Percentiles rank a stretch among this genome's conserved stretches.
These are phyloP conservation scores for Trichogramma evanescens DNA, from an alignment of 2,888 invertebrate species.

Conservation along the genomic window DNA sequence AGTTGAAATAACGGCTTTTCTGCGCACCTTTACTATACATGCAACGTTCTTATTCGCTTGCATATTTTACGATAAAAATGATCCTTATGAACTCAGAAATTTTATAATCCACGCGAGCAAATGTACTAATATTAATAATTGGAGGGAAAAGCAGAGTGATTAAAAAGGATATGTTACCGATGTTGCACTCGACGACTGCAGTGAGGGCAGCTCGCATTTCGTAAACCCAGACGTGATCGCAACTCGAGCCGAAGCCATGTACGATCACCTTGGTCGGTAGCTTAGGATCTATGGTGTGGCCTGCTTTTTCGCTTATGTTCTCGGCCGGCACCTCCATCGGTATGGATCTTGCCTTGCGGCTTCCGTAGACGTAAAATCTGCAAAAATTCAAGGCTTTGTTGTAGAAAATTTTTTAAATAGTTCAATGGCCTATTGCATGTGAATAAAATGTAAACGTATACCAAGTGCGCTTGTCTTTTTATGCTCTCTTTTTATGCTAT, in stretches of 20 bases:
- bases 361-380: conserved; percentile 44
- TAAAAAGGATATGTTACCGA: conserved; percentile 29
- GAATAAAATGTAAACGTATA: no score
- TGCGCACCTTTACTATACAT: no score
- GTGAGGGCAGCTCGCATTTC: conserved; percentile 87
- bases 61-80: neutral
- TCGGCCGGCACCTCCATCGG: conserved; percentile 45
- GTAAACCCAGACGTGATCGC: conserved; percentile 87
- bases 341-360: conserved; percentile 41
- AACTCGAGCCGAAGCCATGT: conserved; percentile 89
- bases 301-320: conserved; percentile 39
- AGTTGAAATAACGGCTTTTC: neutral
- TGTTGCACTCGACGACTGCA: conserved; percentile 57
- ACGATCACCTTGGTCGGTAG: conserved; percentile 72
- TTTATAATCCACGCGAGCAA: no score
- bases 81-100: no score
- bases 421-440: neutral
- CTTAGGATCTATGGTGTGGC: conserved; percentile 43
- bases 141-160: no score
- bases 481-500: no score
- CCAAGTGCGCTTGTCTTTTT: no score
- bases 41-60: neutral
- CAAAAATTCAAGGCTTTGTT: conserved; percentile 1
- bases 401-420: neutral
- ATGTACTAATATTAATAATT: no score